Base-by-base conservation (phyloP, 2,797 vertebrate species). In the Spea hammondii region DNA sequence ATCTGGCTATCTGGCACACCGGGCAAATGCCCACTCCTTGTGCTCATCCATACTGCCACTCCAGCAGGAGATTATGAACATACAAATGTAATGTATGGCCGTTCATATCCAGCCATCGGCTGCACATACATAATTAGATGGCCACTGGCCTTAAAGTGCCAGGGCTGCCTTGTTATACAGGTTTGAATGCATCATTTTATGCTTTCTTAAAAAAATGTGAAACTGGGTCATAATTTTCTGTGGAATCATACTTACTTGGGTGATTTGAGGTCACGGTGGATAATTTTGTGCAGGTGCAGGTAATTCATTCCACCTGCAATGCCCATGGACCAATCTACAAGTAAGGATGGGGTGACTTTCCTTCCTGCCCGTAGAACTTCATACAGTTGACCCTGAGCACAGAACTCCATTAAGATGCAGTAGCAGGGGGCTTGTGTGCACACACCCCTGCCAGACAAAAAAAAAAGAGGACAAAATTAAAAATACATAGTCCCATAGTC, bases 361-460 rank as follows among this genome's bases (percentile, higher is more conserved):
- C 97, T 93, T 77, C 97, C 97, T 0, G 97, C 97, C 32, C 97
- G 89, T 84, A 99, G 92, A 76, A 99, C 97, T 89, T 99, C 97
- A 5, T 98, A 99, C 48, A 99, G 92, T 89, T 99, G 97, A 4
- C 97, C 97, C 91, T 98, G 97, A 77, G 97, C 97, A 76, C 97
- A 99, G 92, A 98, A 99, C 91, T 99, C 97, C 97, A 99, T 99
- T 86, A 99, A 91, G 91, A 99, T 98, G 90, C 97, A 99, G 89
- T 97, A 99, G 73, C 97, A 99, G 5, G 97, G 97, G 4, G 97
- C 97, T 89, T 98, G 97, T 59, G 97, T 99, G 82, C 97, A 99
- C 84, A 99, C 96, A 0, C 97, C 97, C 89, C 97, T 99, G 88
- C 11, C 74, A 69, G 65, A 83, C 6, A 17, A 12, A 51, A 17